Base-by-base conservation (phyloP, 2,888 invertebrate species). In the Nycteola revayana region DNA sequence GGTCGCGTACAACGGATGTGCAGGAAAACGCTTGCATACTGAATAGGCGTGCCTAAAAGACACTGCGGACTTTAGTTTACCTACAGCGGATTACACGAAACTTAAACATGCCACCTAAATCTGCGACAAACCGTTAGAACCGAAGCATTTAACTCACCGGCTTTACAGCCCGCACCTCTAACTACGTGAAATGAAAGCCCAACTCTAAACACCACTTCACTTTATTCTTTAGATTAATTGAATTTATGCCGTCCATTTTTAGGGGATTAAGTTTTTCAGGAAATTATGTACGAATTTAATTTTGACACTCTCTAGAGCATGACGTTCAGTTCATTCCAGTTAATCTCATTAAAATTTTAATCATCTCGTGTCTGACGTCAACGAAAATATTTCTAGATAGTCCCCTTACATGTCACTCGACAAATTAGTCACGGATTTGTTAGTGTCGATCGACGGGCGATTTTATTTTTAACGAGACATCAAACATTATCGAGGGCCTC, bases 1-100 rank as follows among this genome's bases (percentile, higher is more conserved):
- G 84, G 81, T 78, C 82, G 83, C 77, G 75, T 81, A 82, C 78
- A 84, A 81, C 84, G 87, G 85, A 86, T 87, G 79, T 85, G 74
- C 76, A 82, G 84, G 79, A 80, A 85, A 83, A 82, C 82, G 82
- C 83, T 83, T 84, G 88, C 88, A 88, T 88, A 85, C 86, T 84
- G 84, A 88, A 80, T 81, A 86, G 84, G 76, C 85, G 83, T 81
- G 78, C 86, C 84, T 86, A 85, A 86, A 87, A 88, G 86, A 87
- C 82, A 87, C 81, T 85, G 84, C 84, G 79, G 87, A 80, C 79
- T 86, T 80, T 79, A 77, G 75, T 76, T 79, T 75, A 83, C 80
- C 75, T 80, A 83, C 77, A 74, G 63, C 61, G 78, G 85, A 83
- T 83, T 86, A 85, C 78, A 80, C 79, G 70, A 84, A 87, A 85